These are phyloP conservation scores for Fragum whitleyi DNA, from an alignment of 2,888 invertebrate genomes.

Conservation along the genomic window DNA sequence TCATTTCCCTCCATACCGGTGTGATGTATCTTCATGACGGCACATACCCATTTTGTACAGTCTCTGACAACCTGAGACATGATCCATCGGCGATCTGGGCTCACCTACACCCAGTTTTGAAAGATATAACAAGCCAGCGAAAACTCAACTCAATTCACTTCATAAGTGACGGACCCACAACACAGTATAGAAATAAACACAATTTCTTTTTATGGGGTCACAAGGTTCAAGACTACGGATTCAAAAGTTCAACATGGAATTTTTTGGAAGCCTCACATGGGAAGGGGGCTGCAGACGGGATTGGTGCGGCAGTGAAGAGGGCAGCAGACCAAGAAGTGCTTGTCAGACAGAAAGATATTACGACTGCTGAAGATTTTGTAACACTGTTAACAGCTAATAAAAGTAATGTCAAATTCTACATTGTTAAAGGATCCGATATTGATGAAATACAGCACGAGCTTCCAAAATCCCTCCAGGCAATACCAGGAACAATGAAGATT, in stretches of 20 bases:
- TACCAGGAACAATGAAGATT: no score
- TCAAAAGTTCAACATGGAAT: conserved; percentile 75
- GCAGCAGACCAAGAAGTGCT: conserved; percentile 69
- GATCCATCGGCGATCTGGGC: conserved; percentile 32
- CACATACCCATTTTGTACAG: conserved; percentile 23
- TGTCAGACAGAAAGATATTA: conserved; percentile 39
- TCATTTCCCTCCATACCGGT: conserved; percentile 15
- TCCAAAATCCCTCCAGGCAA: no score
- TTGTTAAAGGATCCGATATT: no score
- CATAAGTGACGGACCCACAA: conserved; percentile 82
- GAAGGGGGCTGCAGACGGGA: conserved; percentile 80
- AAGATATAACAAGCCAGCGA: not conserved
- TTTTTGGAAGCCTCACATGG: conserved; percentile 82
- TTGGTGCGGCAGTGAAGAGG: conserved; percentile 77
- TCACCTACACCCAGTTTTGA: conserved; percentile 19
- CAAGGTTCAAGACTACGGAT: conserved; percentile 61
- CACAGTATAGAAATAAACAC: conserved; percentile 81
- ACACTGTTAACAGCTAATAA: not conserved
- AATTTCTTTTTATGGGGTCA: conserved; percentile 75
- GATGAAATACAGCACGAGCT: no score
- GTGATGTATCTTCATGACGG: not conserved
- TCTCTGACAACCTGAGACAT: conserved; percentile 27
- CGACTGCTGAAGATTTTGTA: conserved; percentile 30
- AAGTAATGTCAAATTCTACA: no score
- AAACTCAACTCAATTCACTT: conserved; percentile 54